Percentiles rank a stretch among this genome's conserved stretches.
phyloP scores from a whole-genome alignment of 2,797 vertebrate genomes.

The Pelochelys cantorii region DNA sequence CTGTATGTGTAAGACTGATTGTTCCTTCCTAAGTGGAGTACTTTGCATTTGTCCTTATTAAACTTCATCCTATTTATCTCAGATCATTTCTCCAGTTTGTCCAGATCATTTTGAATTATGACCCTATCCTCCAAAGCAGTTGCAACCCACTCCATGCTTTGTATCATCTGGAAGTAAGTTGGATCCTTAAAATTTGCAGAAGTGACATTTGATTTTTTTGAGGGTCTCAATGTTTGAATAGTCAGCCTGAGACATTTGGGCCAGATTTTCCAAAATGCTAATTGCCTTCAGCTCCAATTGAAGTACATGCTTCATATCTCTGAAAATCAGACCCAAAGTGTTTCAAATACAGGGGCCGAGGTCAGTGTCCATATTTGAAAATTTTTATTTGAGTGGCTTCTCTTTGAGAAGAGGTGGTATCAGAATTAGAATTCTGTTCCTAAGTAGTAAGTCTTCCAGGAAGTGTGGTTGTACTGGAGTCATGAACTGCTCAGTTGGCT shows the following conservation, averaged over 20 bases:
- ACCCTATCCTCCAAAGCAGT: too few species aligned
- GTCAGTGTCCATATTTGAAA: rapidly evolving
- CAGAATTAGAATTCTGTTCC: neutral
- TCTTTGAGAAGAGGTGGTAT: neutral
- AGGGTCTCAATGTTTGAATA: rapidly evolving
- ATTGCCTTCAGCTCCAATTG: neutral
- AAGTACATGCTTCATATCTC: rapidly evolving
- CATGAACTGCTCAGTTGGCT: neutral
- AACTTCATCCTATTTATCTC: too few species aligned
- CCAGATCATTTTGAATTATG: too few species aligned
- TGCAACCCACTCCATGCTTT: too few species aligned
- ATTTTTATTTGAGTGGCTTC: neutral
- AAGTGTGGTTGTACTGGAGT: rapidly evolving
- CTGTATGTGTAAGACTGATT: too few species aligned
- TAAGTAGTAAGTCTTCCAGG: rapidly evolving
- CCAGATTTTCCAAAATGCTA: neutral
- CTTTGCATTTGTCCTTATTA: too few species aligned
- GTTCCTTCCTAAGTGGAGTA: too few species aligned
- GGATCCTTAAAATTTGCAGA: too few species aligned
- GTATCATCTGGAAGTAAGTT: too few species aligned
- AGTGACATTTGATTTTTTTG: neutral
- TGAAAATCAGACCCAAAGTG: neutral
- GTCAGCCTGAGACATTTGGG: neutral
- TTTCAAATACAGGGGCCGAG: neutral
- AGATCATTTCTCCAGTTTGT: too few species aligned